A percentile compares a stretch with the other conserved stretches of the same genome.
These are phyloP conservation scores for Siniperca obscura DNA, from an alignment of 2,797 vertebrate genomes.

Conservation along the genomic window DNA sequence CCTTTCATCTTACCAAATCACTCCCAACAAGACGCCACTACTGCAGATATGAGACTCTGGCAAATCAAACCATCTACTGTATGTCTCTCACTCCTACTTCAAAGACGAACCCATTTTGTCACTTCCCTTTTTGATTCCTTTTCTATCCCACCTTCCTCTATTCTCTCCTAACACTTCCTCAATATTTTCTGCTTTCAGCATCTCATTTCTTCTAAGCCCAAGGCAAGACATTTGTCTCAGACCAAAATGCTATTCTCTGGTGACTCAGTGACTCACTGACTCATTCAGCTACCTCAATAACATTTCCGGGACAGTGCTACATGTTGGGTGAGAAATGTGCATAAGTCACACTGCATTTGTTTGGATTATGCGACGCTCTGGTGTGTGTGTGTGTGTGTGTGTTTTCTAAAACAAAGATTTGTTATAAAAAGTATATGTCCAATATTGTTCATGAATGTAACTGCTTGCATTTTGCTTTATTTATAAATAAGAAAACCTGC, in stretches of 20 bases:
- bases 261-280: constrained; percentile 60
- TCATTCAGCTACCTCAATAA: constrained; percentile 55
- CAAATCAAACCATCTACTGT: constrained; percentile 43
- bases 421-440: background rate
- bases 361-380: constrained; percentile 23
- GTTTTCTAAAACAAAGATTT: background rate
- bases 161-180: constrained; percentile 28
- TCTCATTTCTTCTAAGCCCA: constrained; percentile 31
- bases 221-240: constrained; percentile 37
- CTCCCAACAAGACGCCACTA: constrained; percentile 17
- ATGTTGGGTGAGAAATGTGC: constrained; percentile 14
- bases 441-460: background rate
- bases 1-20: constrained; percentile 47
- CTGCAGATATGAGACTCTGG: constrained; percentile 20
- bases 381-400: background rate
- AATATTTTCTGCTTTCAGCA: constrained; percentile 44
- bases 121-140: background rate
- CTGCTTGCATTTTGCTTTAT: background rate
- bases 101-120: constrained; percentile 32
- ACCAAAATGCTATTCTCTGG: constrained; percentile 39
- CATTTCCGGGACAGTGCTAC: constrained; percentile 40
- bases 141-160: constrained; percentile 19
- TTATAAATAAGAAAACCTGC: background rate
- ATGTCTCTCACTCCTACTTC: constrained; percentile 9
- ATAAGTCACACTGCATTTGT: constrained; percentile 24